Percentiles rank a stretch among this genome's conserved stretches.
phyloP scores from a whole-genome alignment of 2,113 vertebrate species.

The rabbit (Oryctolagus cuniculus) region mOryCun1.1 NC_091435.1:140403001-140403500 shows the following conservation, averaged over 20 bases:
- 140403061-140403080: no score
- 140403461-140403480: neutral
- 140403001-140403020: no score
- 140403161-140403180: no score
- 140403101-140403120: no score
- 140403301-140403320: neutral
- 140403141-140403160: no score
- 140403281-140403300: neutral
- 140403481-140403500: fast-evolving
- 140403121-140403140: no score
- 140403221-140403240: no score
- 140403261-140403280: neutral
- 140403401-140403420: slow-evolving; percentile 4
- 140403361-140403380: fast-evolving
- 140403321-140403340: fast-evolving
- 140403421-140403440: neutral
- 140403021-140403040: no score
- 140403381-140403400: slow-evolving; percentile 61
- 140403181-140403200: no score
- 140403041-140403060: no score
- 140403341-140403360: fast-evolving
- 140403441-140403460: neutral
- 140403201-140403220: no score
- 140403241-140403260: no score
- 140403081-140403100: neutral